phyloP scores from a whole-genome alignment of 1,140 invertebrate genomes.

The Brachystomella parvula region DNA sequence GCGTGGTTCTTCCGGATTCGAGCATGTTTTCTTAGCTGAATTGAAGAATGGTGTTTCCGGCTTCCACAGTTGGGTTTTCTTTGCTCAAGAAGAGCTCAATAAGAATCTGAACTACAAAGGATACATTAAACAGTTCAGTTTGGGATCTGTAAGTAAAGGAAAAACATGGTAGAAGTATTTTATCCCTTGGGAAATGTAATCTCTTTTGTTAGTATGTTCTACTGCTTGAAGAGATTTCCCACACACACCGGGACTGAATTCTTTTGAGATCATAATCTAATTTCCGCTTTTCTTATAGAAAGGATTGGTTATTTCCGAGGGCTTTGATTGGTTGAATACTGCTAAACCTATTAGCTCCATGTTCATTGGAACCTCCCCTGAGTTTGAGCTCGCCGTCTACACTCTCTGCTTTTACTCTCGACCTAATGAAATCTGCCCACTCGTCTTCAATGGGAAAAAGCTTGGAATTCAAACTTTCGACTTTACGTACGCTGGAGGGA shows the following conservation, averaged over 20 bases:
- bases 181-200: not conserved
- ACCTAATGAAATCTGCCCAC: slow-evolving; percentile 59
- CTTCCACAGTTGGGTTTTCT: slow-evolving; percentile 47
- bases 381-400: slow-evolving; percentile 83
- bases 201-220: not conserved
- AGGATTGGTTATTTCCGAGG: slow-evolving; percentile 63
- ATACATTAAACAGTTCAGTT: not conserved
- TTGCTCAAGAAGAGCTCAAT: slow-evolving; percentile 41
- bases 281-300: slow-evolving; percentile 51
- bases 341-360: slow-evolving; percentile 69
- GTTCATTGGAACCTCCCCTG: slow-evolving; percentile 84
- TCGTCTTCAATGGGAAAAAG: slow-evolving; percentile 57
- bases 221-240: not conserved
- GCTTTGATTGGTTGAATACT: slow-evolving; percentile 61
- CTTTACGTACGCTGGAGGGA: slow-evolving; percentile 15
- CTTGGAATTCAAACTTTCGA: slow-evolving; percentile 25
- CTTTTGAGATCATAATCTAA: not conserved
- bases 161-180: not conserved
- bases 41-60: slow-evolving; percentile 42
- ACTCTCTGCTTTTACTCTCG: slow-evolving; percentile 71
- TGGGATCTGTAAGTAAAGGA: slow-evolving; percentile 16
- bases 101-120: slow-evolving; percentile 22
- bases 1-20: slow-evolving; percentile 43
- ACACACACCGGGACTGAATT: not conserved
- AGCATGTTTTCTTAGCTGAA: slow-evolving; percentile 47